Evolutionary conservation across 2,113 vertebrate species (phyloP), one percentile per base, ranked within the genome.

Genomic region (Echinops telfairi): DNA sequence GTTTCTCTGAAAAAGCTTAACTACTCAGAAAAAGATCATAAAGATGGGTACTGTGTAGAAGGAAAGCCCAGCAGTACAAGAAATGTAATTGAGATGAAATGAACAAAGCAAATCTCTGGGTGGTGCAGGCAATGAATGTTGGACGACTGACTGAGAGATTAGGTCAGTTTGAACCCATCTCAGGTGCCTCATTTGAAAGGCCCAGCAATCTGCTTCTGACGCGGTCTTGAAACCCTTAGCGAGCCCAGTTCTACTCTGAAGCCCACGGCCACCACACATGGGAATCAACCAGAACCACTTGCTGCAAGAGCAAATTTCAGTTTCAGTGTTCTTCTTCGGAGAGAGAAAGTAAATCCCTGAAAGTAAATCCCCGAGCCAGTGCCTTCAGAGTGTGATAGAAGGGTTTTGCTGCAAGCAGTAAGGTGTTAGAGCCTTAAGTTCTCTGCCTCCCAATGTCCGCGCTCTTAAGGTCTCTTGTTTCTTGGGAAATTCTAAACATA

Each of bases 401-500:
- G 86, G 75, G 66, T 68, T 91, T 87, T 25, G 22, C 62, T 57
- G 58, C 92, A 53, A 53, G 47, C 47, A 75, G 82, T 62, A 77
- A 95, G 88, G 89, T 91, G 88, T 96, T 92, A 95, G 91, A 85
- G 90, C 31, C 90, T 94, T 96, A 89, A 91, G 36, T 85, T 94
- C 78, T 57, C n/a, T 3, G 23, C 71, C 84, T 83, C 90, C 47
- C 92, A 94, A 76, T 20, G 78, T 73, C 94, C 94, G 88, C 43
- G 15, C 57, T 89, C 92, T 90, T n/a, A 86, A 86, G 95, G 93
- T 78, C 79, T 43, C 91, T 86, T 78, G 77, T 94, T 93, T 77
- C 93, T 95, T 86, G 94, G 93, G 93, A 95, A 95, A 94, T 76
- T 91, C 94, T 96, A 96, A 96, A 93, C 88, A 86, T 64, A 85